Percentiles rank a stretch among this genome's conserved stretches.
These are phyloP conservation scores for Campoletis raptor DNA, from an alignment of 2,888 invertebrate genomes.

Conservation along the genomic window DNA sequence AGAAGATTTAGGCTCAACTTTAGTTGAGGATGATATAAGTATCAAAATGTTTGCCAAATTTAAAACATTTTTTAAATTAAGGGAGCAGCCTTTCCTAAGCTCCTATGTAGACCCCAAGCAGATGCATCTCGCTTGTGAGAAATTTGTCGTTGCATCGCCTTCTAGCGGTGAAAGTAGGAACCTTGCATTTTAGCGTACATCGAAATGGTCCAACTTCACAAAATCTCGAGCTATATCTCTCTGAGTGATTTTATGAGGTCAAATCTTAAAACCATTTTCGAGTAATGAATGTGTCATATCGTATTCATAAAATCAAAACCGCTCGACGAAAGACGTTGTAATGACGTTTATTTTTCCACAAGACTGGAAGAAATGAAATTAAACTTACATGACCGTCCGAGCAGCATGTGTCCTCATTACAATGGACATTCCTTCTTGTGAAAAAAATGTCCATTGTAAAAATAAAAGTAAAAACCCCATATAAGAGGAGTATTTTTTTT, in stretches of 20 bases:
- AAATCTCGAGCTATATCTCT: background rate
- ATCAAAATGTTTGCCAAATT: background rate
- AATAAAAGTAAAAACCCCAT: background rate
- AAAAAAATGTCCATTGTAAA: slow-evolving; percentile 12
- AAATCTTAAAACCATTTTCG: background rate
- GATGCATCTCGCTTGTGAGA: background rate
- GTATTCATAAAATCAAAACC: background rate
- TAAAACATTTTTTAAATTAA: background rate
- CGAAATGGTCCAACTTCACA: background rate
- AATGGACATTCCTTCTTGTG: background rate
- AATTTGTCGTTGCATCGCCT: background rate
- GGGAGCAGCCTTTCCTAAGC: no score
- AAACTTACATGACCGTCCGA: background rate
- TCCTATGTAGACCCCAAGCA: no score
- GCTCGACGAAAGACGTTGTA: background rate
- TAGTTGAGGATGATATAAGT: background rate
- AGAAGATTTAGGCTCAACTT: no score
- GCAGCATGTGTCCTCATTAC: slow-evolving; percentile 8
- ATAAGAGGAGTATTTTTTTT: background rate
- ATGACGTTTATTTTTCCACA: background rate
- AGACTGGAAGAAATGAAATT: background rate
- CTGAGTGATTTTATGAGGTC: background rate
- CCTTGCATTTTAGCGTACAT: background rate
- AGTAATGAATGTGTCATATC: background rate
- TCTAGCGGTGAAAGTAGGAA: background rate